phyloP scores from a whole-genome alignment of 2,888 invertebrate genomes.

The Tetragnatha montana region DNA sequence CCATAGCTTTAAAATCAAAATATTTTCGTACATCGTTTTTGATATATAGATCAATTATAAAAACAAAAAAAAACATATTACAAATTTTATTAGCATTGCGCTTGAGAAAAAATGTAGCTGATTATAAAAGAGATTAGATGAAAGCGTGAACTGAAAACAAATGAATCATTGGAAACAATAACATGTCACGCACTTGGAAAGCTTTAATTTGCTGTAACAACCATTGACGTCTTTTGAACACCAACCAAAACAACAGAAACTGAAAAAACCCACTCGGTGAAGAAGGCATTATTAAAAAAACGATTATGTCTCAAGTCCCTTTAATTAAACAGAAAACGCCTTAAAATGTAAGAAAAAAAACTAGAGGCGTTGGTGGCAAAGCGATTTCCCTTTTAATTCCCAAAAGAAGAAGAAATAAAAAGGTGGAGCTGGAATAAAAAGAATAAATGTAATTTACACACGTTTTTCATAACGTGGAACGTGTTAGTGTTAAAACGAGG shows the following conservation, averaged over 20 bases:
- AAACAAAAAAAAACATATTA: no score
- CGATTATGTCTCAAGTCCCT: not conserved
- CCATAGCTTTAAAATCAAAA: no score
- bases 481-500: not conserved
- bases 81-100: no score
- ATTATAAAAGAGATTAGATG: no score
- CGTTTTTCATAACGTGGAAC: not conserved
- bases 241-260: not conserved
- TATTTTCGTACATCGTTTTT: no score
- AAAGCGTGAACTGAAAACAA: not conserved
- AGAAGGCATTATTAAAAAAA: not conserved
- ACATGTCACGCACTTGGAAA: not conserved
- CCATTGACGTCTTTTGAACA: not conserved
- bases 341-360: not conserved
- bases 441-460: slow-evolving; percentile 13
- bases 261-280: not conserved
- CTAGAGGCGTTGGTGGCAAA: not conserved
- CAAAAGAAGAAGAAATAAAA: not conserved
- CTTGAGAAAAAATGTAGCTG: no score
- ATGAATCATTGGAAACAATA: not conserved
- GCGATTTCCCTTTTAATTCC: not conserved
- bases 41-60: no score
- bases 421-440: not conserved
- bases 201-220: not conserved
- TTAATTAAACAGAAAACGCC: not conserved